Percentiles rank a stretch among this genome's conserved stretches.
These are phyloP conservation scores for Cossypha polioptera DNA, from an alignment of 2,797 vertebrate species.

Conservation along the genomic window DNA sequence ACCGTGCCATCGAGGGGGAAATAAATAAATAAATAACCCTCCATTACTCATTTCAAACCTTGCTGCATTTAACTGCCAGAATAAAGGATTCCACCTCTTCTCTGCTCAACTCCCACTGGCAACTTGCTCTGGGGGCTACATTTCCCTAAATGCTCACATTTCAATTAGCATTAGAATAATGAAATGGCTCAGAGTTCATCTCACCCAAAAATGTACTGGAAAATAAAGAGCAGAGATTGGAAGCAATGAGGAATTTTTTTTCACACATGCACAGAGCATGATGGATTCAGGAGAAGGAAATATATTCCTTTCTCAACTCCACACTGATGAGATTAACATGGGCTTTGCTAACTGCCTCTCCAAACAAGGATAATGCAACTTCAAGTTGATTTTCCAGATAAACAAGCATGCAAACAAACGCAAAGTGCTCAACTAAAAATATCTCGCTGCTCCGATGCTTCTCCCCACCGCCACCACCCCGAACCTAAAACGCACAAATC, in stretches of 20 bases:
- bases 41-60: constrained; percentile 51
- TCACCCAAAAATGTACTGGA: constrained; percentile 43
- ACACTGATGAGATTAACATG: constrained; percentile 46
- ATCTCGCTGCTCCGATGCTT: constrained; percentile 26
- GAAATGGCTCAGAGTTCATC: constrained; percentile 57
- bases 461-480: neutral
- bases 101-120: constrained; percentile 44
- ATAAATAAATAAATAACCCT: neutral
- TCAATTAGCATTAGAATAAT: constrained; percentile 68
- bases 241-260: neutral
- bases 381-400: constrained; percentile 66
- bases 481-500: constrained; percentile 11
- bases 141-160: constrained; percentile 64
- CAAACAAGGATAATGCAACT: constrained; percentile 65
- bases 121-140: constrained; percentile 56
- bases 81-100: constrained; percentile 61
- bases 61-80: constrained; percentile 50
- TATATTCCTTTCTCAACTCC: constrained; percentile 14
- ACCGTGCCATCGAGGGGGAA: neutral
- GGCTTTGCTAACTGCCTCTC: constrained; percentile 47
- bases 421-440: constrained; percentile 64
- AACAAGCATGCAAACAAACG: constrained; percentile 64
- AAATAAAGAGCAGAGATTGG: constrained; percentile 36
- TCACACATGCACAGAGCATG: neutral
- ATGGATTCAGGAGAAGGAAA: neutral